Percentiles rank a stretch among this genome's conserved stretches.
These are phyloP conservation scores for Papilio helenus DNA, from an alignment of 1,140 invertebrate species.

Conservation along the genomic window DNA sequence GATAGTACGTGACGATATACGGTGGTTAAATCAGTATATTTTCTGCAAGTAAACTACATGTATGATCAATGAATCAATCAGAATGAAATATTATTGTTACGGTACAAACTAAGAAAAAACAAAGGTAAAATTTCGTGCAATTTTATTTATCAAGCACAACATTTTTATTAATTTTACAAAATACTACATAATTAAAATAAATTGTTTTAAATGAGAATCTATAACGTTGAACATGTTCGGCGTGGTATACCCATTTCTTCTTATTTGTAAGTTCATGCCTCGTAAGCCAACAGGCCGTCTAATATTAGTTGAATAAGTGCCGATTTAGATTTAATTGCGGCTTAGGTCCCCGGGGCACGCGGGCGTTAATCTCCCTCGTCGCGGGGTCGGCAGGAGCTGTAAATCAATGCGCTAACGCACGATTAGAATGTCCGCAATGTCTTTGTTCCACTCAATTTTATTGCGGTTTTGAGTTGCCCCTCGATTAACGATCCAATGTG, in stretches of 20 bases:
- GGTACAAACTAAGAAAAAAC: neutral
- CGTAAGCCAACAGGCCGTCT: neutral
- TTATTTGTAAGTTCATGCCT: neutral
- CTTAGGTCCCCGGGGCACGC: constrained; percentile 25
- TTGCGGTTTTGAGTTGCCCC: constrained; percentile 10
- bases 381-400: constrained; percentile 14
- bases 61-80: neutral
- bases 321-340: constrained; percentile 36
- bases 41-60: neutral
- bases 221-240: neutral
- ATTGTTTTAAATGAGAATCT: neutral
- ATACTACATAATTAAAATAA: neutral
- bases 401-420: constrained; percentile 29
- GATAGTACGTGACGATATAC: neutral
- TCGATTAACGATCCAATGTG: constrained; percentile 24
- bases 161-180: neutral
- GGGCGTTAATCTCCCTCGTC: constrained; percentile 20
- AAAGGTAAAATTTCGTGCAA: too few species aligned
- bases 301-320: constrained; percentile 29
- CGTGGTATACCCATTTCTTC: neutral
- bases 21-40: neutral
- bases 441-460: constrained; percentile 34
- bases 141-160: neutral
- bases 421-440: constrained; percentile 30
- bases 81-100: neutral